Evolutionary conservation across 1,140 invertebrate species (phyloP).

Genomic region (Neoseiulus cucumeris): DNA sequence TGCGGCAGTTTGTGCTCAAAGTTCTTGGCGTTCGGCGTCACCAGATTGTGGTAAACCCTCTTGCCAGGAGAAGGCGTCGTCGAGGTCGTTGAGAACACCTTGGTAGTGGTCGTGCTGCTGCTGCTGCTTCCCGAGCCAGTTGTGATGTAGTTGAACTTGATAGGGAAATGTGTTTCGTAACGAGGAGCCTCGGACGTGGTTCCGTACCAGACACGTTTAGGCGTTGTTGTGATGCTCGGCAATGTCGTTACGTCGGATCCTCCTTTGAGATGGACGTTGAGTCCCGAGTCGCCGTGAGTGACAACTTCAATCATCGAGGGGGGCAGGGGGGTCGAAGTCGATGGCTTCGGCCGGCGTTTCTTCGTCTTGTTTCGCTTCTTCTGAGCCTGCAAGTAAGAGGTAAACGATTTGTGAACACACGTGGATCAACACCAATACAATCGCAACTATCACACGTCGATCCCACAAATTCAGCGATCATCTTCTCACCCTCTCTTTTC

Average conservation of each 20-base stretch:
- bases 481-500: no score
- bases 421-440: no score
- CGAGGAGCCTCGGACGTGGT: not conserved
- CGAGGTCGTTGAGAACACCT: not conserved
- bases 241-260: not conserved
- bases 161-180: conserved; percentile 7
- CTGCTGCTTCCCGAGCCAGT: not conserved
- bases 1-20: not conserved
- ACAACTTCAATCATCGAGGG: conserved; percentile 6
- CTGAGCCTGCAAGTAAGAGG: not conserved
- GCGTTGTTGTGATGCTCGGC: not conserved
- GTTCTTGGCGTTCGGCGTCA: not conserved
- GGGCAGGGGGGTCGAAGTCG: not conserved
- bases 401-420: no score
- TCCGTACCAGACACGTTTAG: conserved; percentile 1
- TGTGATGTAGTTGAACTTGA: conserved; percentile 7
- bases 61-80: not conserved
- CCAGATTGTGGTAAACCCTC: not conserved
- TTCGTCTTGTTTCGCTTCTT: not conserved
- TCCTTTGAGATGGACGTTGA: not conserved
- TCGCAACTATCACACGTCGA: no score
- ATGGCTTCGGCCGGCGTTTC: not conserved
- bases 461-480: no score
- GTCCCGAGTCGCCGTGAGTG: conserved; percentile 1
- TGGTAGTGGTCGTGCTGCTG: not conserved